A percentile compares a stretch with the other conserved stretches of the same genome.
These are phyloP conservation scores for Campoletis sonorensis DNA, from an alignment of 1,140 invertebrate genomes.

Conservation along the genomic window DNA sequence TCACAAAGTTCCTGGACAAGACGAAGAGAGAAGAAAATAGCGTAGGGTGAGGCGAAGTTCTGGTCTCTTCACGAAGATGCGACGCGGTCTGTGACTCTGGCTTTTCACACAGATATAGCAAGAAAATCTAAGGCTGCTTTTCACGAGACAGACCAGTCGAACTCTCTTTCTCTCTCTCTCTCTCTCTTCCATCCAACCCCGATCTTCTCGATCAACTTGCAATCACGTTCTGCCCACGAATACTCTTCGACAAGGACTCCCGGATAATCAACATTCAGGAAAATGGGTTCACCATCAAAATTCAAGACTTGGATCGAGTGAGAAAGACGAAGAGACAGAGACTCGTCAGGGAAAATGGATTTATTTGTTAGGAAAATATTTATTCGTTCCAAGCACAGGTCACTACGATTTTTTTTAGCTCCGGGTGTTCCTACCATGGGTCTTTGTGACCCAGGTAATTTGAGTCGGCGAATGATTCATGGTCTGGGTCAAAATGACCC, in stretches of 20 bases:
- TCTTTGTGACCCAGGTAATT: too few species aligned
- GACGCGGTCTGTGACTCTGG: slow-evolving; percentile 41
- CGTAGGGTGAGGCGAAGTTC: background rate
- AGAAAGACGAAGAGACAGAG: background rate
- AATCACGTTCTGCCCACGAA: slow-evolving; percentile 6
- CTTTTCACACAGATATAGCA: background rate
- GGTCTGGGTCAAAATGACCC: too few species aligned
- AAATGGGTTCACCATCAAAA: background rate
- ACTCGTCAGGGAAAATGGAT: background rate
- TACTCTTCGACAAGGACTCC: background rate
- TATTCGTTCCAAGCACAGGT: too few species aligned
- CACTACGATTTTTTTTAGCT: too few species aligned
- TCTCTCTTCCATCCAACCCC: background rate
- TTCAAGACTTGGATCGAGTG: background rate
- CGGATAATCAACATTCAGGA: background rate
- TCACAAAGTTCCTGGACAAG: slow-evolving; percentile 45
- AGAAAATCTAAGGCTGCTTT: background rate
- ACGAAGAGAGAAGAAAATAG: background rate
- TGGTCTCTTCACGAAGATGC: slow-evolving; percentile 26
- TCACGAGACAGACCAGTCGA: background rate
- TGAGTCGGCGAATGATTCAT: too few species aligned
- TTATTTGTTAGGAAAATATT: background rate
- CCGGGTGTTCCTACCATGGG: too few species aligned
- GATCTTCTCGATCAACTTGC: slow-evolving; percentile 19
- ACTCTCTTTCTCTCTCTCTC: too few species aligned